phyloP scores from a whole-genome alignment of 2,113 vertebrate genomes.

The Ophthalmolycus amberensis region DNA sequence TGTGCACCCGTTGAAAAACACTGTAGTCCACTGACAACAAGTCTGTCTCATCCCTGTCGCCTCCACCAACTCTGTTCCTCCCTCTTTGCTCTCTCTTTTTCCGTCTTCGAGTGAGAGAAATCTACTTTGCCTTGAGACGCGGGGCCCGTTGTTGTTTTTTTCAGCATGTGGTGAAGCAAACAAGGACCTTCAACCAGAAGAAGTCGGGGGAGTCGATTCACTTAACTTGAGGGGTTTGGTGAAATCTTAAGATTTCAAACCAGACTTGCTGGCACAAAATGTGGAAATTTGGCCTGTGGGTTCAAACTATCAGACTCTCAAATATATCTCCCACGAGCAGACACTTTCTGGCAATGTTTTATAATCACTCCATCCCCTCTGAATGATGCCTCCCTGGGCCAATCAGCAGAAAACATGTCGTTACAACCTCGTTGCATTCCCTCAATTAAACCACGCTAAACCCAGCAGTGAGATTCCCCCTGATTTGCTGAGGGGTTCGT shows the following conservation, averaged over 20 bases:
- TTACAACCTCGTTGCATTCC: not conserved
- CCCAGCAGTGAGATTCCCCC: slow-evolving; percentile 8
- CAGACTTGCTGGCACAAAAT: not conserved
- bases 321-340: not conserved
- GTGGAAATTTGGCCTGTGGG: not conserved
- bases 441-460: slow-evolving; percentile 14
- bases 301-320: not conserved
- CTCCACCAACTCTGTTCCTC: not conserved
- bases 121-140: slow-evolving; percentile 46
- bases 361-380: too few species aligned
- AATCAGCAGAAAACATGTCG: slow-evolving; percentile 28
- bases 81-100: slow-evolving; percentile 1
- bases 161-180: slow-evolving; percentile 6
- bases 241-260: slow-evolving; percentile 24
- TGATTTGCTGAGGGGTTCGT: slow-evolving; percentile 2
- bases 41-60: not conserved
- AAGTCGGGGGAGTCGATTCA: not conserved
- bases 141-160: not conserved
- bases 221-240: slow-evolving; percentile 13
- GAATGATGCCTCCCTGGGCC: slow-evolving; percentile 1
- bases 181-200: slow-evolving; percentile 20
- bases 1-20: slow-evolving; percentile 5
- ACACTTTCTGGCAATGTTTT: not conserved
- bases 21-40: slow-evolving; percentile 6
- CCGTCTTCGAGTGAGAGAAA: slow-evolving; percentile 38